Base-by-base conservation (phyloP, 2,797 vertebrate species). In the Oreonectes daqikongensis region DNA sequence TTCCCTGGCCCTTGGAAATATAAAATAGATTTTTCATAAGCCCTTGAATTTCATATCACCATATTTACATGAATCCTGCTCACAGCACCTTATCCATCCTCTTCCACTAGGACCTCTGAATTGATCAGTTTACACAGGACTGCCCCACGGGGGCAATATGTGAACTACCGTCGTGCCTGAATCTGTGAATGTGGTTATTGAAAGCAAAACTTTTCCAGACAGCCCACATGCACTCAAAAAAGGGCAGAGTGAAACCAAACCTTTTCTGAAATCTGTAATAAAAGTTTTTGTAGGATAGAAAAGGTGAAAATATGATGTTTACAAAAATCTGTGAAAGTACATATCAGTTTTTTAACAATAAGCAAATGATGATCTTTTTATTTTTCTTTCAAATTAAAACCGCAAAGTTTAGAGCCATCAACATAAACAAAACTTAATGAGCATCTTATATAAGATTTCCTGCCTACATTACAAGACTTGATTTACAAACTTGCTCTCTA, bases 391-490 rank as follows among this genome's bases (percentile, higher is more conserved):
- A 22, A 30, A 9, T 18, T 60, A 2, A 4, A 15, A 66, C 17
- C 42, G 5, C 8, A 15, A 1, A 18, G 57, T 60, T 60, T 48
- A 32, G n/a, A 48, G 40, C n/a, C 14, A 22, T 52, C 64, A 20
- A 26, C 4, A 14, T 10, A 57, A 35, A 28, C 24, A 17, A 26
- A 20, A 61, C 70, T 72, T 81, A 81, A 68, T 46, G 50, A 68
- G 52, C 20, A 12, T 14, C 12, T 12, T 55, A 17, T 61, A 20
- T 7, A 26, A 38, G 61, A 30, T 80, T 80, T 66, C 69, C 30
- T 76, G 72, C 12, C 66, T 26, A 69, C 74, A 71, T 11, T 65
- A 67, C 63, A 73, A 50, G 10, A 40, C 20, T 28, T 35, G 12
- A 68, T 72, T 42, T 20, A 42, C 65, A 70, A 15, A 8, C 5